Evolutionary conservation across 37 sponge, comb jelly and placozoan species (phyloP), one percentile per base, ranked within the genome.

Genomic region (Dysidea cf. avara): DNA sequence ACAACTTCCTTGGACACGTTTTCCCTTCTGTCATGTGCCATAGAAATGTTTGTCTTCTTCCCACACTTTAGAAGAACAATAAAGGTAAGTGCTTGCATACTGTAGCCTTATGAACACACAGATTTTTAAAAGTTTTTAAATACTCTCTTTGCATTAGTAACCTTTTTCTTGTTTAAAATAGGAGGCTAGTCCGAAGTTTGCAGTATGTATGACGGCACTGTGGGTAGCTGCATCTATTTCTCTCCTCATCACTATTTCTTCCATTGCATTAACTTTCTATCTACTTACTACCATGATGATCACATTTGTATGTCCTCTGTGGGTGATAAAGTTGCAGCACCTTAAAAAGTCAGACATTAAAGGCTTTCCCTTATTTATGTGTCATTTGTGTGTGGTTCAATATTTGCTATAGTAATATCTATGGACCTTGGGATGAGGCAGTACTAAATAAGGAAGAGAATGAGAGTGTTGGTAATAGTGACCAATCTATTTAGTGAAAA

Each of bases 351-450:
- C 33, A 55, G 81, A 57, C 3, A 40, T 1, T 5, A 2, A 2
- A 50, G 34, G 6, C 28, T 2, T 12, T 35, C 35, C 7, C 39
- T 43, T 46, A 7, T 7, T 54, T 28, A 28, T 18, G 43, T 30
- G n/a, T 20, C 2, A 26, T 34, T 7, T 48, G 50, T 61, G 16
- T 18, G 2, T 30, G 17, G 25, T 78, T 50, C 53, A 7, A 50
- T 4, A 72, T 0, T 58, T 0, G 16, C 32, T 57, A 0, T 36
- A 89, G 90, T 36, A 87, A 74, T 56, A 93, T 93, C 14, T 69
- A 85, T 72, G 94, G 94, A 3, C 94, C 94, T 4, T 93, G 94
- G 94, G 94, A 93, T 68, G 94, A 93, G 85, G 94, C 94, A 30
- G 61, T 46, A 11, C 40, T 89, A 28, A 66, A 69, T 2, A 63